phyloP scores from a whole-genome alignment of 2,797 vertebrate genomes.

The Tokudaia tokunoshimensis region DNA sequence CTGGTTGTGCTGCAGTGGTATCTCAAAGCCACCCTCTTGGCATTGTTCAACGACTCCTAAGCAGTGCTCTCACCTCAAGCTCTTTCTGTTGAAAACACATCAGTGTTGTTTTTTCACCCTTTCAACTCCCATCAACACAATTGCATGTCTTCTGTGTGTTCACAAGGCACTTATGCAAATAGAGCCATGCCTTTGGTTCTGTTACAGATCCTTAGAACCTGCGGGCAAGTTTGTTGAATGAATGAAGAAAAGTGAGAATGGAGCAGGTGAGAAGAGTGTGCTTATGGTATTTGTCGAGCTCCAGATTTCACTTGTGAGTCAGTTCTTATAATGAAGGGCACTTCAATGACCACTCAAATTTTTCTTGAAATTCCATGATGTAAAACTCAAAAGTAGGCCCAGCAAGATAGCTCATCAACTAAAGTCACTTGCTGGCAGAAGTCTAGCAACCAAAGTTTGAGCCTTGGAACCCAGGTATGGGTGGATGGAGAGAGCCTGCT shows the following conservation, averaged over 20 bases:
- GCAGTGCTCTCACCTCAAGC: not conserved
- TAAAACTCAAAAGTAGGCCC: not conserved
- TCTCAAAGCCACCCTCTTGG: not conserved
- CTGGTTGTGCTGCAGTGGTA: not conserved
- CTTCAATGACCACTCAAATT: not conserved
- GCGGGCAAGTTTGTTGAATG: not conserved
- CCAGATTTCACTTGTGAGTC: not conserved
- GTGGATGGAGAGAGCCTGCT: not conserved
- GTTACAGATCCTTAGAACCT: not conserved
- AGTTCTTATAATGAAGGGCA: not conserved
- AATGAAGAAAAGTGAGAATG: not conserved
- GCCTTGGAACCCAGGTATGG: not conserved
- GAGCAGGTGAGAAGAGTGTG: not conserved
- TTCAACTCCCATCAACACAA: constrained; percentile 12
- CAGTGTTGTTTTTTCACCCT: not conserved
- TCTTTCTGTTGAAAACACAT: not conserved
- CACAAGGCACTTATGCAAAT: not conserved
- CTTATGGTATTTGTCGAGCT: not conserved
- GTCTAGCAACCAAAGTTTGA: not conserved
- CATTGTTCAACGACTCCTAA: not conserved
- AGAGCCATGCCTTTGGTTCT: not conserved
- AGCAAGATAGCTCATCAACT: not conserved
- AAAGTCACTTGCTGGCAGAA: not conserved
- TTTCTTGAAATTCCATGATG: not conserved
- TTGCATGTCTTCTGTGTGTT: not conserved